These are phyloP conservation scores for Silurus lanzhouensis DNA, from an alignment of 2,797 vertebrate genomes.

Conservation along the genomic window DNA sequence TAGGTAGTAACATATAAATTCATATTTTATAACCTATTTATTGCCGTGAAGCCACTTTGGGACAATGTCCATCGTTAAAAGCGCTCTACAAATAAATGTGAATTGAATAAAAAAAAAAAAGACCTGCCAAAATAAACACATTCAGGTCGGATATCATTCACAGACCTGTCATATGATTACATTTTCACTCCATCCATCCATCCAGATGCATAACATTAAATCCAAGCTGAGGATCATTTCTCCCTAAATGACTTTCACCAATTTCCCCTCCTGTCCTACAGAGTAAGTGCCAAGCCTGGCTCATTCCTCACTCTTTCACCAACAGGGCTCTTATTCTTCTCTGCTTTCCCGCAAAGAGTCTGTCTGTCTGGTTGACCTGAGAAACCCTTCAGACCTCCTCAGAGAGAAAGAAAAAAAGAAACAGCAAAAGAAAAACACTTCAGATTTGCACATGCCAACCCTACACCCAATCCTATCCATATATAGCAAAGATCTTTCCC, in stretches of 20 bases:
- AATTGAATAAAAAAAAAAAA: not conserved
- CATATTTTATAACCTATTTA: too few relatives aligned
- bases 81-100: too few relatives aligned
- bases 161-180: not conserved
- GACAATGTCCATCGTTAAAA: too few relatives aligned
- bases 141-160: not conserved
- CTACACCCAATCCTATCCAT: slow-evolving; percentile 17
- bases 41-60: too few relatives aligned
- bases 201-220: slow-evolving; percentile 8
- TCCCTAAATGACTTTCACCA: not conserved
- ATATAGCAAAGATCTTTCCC: slow-evolving; percentile 33
- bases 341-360: slow-evolving; percentile 23
- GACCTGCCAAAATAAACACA: not conserved
- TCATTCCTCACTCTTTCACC: slow-evolving; percentile 36
- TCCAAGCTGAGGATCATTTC: not conserved
- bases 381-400: slow-evolving; percentile 33
- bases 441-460: slow-evolving; percentile 29
- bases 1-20: too few relatives aligned
- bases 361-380: slow-evolving; percentile 32
- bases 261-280: slow-evolving; percentile 10
- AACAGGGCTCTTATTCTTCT: slow-evolving; percentile 29
- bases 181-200: not conserved
- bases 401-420: not conserved
- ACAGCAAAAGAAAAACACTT: slow-evolving; percentile 7
- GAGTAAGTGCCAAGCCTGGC: slow-evolving; percentile 24